Base-by-base conservation (phyloP, 2,113 vertebrate genomes). In the Cyanoramphus novaezelandiae region DNA sequence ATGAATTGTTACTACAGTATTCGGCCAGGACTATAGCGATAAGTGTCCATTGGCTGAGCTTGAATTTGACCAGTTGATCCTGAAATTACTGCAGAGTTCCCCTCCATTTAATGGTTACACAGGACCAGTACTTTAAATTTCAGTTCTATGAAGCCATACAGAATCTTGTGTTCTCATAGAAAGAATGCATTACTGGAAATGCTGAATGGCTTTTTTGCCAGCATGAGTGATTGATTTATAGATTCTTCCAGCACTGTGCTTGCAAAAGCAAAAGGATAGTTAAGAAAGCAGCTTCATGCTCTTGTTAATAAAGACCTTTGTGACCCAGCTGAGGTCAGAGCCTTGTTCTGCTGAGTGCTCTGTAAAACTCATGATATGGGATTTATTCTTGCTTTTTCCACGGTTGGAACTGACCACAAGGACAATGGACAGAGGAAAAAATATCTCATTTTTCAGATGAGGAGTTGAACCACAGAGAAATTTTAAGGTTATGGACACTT, bases 281-380 rank as follows among this genome's bases (percentile, higher is more conserved):
- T 77, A 88, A 93, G 78, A 93, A 93, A 93, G 79, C 93, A 96
- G 93, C 94, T 96, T 93, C 35, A 7, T 90, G 47, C 67, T 95
- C 82, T 91, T 85, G 85, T 92, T 94, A 92, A 92, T 91, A 91
- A 86, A 90, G 93, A 90, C 60, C 64, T 96, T 93, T 60, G 15
- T 95, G 95, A 96, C 94, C 93, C 52, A 93, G 85, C 74, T 90
- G 69, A 95, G 92, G 88, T 96, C 95, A 96, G 69, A 84, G 33
- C 39, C 65, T 44, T 88, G 82, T 88, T 94, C 63, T 90, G 33
- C 71, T 62, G 80, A 90, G 76, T 84, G 35, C 69, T 91, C 69
- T 86, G 31, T 92, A 92, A 80, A 95, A 96, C 27, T 88, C 72
- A 84, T 29, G 77, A 78, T 84, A 93, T 37, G 82, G 65, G 86